A percentile compares a stretch with the other conserved stretches of the same genome.
These are phyloP conservation scores for Amiota communis DNA, from an alignment of 2,888 invertebrate genomes.

Conservation along the genomic window DNA sequence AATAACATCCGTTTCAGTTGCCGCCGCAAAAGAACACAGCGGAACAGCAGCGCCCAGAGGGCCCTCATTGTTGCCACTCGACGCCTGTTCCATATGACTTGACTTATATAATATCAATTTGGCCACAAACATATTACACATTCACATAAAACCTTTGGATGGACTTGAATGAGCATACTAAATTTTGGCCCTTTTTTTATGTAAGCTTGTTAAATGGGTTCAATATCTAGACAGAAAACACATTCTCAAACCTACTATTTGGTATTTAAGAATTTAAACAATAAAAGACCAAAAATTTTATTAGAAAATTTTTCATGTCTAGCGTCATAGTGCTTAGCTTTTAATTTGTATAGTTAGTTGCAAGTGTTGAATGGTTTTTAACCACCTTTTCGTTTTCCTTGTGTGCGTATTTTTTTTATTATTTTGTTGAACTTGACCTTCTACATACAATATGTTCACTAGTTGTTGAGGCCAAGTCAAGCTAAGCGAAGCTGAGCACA, in stretches of 20 bases:
- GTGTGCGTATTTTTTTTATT: neutral
- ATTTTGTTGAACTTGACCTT: conserved; percentile 29
- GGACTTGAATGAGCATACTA: no score
- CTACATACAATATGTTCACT: neutral
- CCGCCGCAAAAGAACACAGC: conserved; percentile 29
- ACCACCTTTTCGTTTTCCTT: neutral
- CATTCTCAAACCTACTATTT: no score
- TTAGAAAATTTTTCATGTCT: no score
- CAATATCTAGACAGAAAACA: no score
- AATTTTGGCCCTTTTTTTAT: no score
- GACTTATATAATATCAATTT: conserved; percentile 20
- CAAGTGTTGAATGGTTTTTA: conserved; percentile 2
- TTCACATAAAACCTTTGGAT: no score
- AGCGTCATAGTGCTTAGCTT: neutral
- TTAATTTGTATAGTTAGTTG: neutral
- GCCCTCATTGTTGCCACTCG: neutral
- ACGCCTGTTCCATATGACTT: neutral
- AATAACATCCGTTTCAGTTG: conserved; percentile 47
- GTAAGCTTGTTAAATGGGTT: no score
- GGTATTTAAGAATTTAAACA: no score
- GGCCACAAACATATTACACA: neutral
- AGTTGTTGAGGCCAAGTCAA: neutral
- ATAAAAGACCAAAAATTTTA: no score
- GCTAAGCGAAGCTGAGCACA: neutral
- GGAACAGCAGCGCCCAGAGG: no score